These are phyloP conservation scores for Neoscelio sp. DNA, from an alignment of 2,888 invertebrate species.

Conservation along the genomic window DNA sequence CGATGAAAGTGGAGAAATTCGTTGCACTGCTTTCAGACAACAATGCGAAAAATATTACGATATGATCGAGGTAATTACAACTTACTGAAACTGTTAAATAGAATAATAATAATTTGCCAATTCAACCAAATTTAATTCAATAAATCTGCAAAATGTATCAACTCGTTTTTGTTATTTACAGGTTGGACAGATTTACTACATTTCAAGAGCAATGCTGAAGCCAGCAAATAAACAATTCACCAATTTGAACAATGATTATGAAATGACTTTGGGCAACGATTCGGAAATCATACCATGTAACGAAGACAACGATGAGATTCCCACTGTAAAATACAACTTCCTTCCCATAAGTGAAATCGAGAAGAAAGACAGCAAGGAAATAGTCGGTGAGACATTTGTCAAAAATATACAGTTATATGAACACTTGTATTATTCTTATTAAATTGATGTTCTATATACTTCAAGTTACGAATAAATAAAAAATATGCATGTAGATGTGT, in stretches of 20 bases:
- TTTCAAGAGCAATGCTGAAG: constrained; percentile 93
- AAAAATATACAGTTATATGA: no score
- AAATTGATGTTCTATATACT: no score
- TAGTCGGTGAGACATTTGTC: constrained; percentile 90
- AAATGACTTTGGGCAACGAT: constrained; percentile 94
- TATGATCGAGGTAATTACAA: constrained; percentile 89
- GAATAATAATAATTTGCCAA: neutral
- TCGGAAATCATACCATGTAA: constrained; percentile 85
- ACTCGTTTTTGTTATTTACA: constrained; percentile 76
- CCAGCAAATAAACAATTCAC: constrained; percentile 96
- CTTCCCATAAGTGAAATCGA: constrained; percentile 88
- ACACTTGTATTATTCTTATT: neutral
- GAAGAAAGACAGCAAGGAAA: constrained; percentile 86
- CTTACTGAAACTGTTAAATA: neutral
- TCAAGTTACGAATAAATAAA: no score
- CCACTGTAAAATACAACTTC: constrained; percentile 86
- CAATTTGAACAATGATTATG: constrained; percentile 95
- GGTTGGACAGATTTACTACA: constrained; percentile 93
- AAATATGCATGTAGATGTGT: constrained; percentile 87
- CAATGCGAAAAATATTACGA: constrained; percentile 95
- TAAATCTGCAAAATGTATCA: no score
- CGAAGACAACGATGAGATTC: constrained; percentile 85
- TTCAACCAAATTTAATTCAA: no score
- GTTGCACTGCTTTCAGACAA: constrained; percentile 95
- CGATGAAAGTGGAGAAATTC: constrained; percentile 97